phyloP scores from a whole-genome alignment of 2,888 invertebrate species.

The Oscheius onirici region DNA sequence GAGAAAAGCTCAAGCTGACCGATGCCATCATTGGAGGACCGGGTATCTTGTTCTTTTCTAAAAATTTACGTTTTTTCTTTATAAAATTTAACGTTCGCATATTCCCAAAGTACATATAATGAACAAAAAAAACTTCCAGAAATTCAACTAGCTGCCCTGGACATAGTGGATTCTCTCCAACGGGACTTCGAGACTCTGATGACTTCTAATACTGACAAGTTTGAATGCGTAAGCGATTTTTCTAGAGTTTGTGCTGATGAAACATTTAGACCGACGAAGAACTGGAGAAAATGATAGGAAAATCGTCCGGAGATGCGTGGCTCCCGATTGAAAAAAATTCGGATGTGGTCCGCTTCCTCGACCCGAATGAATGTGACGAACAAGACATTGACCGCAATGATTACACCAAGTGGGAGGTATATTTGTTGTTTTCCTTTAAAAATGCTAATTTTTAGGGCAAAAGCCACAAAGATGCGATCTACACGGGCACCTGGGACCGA shows the following conservation, averaged over 20 bases:
- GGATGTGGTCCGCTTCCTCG: not conserved
- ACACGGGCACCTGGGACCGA: too few species aligned
- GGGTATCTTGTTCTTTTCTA: constrained; percentile 13
- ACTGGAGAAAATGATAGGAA: constrained; percentile 34
- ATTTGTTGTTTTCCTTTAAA: too few species aligned
- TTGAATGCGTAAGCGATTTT: not conserved
- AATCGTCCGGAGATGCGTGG: constrained; percentile 35
- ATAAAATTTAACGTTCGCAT: too few species aligned
- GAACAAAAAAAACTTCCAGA: too few species aligned
- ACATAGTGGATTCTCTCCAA: not conserved
- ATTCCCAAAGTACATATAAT: too few species aligned
- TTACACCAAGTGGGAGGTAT: not conserved
- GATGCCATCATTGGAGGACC: constrained; percentile 70
- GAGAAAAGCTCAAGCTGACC: constrained; percentile 72
- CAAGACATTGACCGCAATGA: constrained; percentile 35
- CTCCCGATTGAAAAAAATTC: constrained; percentile 21
- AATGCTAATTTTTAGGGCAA: too few species aligned
- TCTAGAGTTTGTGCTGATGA: too few species aligned
- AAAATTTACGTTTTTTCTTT: too few species aligned
- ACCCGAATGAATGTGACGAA: constrained; percentile 26
- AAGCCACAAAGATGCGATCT: too few species aligned
- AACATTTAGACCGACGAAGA: constrained; percentile 27
- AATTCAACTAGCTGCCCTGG: constrained; percentile 9
- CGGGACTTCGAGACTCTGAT: not conserved
- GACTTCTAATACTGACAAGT: not conserved